Conservation (phyloP, 2,113 vertebrate species). For the Lontra canadensis region DNA sequence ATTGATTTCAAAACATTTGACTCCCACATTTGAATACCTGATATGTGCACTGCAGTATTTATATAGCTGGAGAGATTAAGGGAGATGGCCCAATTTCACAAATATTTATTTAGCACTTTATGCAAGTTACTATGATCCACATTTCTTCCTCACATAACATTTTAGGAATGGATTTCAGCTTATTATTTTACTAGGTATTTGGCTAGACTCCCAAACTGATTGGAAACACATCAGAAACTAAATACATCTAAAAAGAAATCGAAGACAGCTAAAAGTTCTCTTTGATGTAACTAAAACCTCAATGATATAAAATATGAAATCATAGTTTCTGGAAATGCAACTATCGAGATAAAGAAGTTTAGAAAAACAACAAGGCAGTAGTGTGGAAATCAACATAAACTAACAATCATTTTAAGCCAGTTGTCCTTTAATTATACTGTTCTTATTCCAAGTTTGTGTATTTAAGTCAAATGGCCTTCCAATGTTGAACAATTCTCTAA, state of each 20-base stretch:
- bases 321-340: background rate
- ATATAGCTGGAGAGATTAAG: constrained; percentile 11
- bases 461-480: background rate
- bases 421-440: background rate
- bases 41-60: constrained; percentile 9
- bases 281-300: background rate
- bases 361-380: background rate
- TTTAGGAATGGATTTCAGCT: background rate
- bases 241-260: background rate
- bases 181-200: constrained; percentile 13
- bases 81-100: background rate
- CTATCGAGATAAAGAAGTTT: background rate
- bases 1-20: constrained; percentile 50
- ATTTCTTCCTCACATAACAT: background rate
- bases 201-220: background rate
- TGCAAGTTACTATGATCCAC: background rate
- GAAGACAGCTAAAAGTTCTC: background rate
- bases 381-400: background rate
- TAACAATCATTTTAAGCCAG: background rate
- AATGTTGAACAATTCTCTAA: background rate
- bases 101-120: constrained; percentile 43
- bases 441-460: background rate
- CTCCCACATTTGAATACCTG: background rate
- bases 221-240: constrained; percentile 17
- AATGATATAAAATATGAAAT: background rate